These are phyloP conservation scores for Thymelicus lineola DNA, from an alignment of 2,888 invertebrate species.

Conservation along the genomic window DNA sequence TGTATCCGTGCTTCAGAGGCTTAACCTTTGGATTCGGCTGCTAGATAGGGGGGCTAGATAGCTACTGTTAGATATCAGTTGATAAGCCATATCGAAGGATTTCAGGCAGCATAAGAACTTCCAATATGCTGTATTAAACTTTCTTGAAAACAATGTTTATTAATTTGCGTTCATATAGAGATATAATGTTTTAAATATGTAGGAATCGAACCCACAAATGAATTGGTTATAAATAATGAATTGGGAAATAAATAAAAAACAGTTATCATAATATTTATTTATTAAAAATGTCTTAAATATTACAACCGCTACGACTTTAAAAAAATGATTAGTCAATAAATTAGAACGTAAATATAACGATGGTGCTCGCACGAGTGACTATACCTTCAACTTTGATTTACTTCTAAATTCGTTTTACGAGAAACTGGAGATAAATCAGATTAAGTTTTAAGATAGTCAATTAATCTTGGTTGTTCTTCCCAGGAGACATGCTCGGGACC, in stretches of 20 bases:
- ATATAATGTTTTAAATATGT: no score
- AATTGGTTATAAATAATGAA: constrained; percentile 39
- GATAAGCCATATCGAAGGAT: no score
- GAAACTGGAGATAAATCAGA: constrained; percentile 24
- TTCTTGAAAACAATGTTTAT: no score
- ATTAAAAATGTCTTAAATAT: constrained; percentile 49
- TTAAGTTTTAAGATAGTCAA: constrained; percentile 31
- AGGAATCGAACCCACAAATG: no score
- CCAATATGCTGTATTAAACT: no score
- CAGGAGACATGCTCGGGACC: constrained; percentile 17
- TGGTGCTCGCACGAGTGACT: constrained; percentile 4
- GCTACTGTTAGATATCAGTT: no score
- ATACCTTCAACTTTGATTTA: constrained; percentile 15
- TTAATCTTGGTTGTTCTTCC: constrained; percentile 32
- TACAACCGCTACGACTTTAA: constrained; percentile 35
- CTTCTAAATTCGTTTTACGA: constrained; percentile 23
- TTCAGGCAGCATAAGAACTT: no score
- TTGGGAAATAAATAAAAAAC: constrained; percentile 48
- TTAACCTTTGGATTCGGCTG: no score
- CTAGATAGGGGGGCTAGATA: no score
- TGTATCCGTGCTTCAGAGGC: no score
- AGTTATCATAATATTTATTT: constrained; percentile 39
- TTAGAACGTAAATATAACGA: not conserved
- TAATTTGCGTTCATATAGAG: no score
- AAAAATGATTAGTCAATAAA: constrained; percentile 29